These are phyloP conservation scores for Diplodus sargus DNA, from an alignment of 2,797 vertebrate genomes.

Conservation along the genomic window DNA sequence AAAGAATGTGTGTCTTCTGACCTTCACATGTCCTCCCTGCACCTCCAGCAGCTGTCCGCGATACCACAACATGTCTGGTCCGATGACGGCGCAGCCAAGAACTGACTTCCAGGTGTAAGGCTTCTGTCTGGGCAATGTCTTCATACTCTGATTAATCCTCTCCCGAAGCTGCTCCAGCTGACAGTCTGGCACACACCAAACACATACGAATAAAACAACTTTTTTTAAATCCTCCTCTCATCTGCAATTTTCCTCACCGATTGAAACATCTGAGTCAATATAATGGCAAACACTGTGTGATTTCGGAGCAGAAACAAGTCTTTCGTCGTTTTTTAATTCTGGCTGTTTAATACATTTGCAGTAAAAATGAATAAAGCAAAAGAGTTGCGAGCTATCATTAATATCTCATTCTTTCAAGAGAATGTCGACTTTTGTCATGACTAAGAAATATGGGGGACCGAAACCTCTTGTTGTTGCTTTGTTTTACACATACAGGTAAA, in stretches of 20 bases:
- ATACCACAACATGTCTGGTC: slow-evolving; percentile 92
- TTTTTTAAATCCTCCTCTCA: neutral
- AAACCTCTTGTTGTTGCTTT: neutral
- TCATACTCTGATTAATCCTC: slow-evolving; percentile 88
- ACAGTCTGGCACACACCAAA: slow-evolving; percentile 77
- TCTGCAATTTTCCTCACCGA: neutral
- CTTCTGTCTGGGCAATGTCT: slow-evolving; percentile 86
- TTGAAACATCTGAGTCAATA: neutral
- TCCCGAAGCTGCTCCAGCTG: slow-evolving; percentile 83
- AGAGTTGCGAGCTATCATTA: neutral
- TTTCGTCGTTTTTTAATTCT: neutral
- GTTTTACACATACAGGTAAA: neutral
- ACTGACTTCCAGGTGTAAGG: slow-evolving; percentile 91
- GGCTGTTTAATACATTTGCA: neutral
- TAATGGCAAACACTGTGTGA: neutral
- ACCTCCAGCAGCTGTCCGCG: slow-evolving; percentile 89
- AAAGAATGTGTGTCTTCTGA: slow-evolving; percentile 60
- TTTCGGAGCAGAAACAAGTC: neutral
- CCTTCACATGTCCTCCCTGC: slow-evolving; percentile 85
- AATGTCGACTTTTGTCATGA: neutral
- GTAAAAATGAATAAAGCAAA: neutral
- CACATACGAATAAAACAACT: neutral
- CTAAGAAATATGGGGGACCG: neutral
- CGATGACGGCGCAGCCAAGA: slow-evolving; percentile 90
- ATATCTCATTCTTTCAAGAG: neutral